Evolutionary conservation across 1,140 invertebrate genomes (phyloP), one percentile per base, ranked within the genome.

Genomic region (Rhynchophorus ferrugineus): DNA sequence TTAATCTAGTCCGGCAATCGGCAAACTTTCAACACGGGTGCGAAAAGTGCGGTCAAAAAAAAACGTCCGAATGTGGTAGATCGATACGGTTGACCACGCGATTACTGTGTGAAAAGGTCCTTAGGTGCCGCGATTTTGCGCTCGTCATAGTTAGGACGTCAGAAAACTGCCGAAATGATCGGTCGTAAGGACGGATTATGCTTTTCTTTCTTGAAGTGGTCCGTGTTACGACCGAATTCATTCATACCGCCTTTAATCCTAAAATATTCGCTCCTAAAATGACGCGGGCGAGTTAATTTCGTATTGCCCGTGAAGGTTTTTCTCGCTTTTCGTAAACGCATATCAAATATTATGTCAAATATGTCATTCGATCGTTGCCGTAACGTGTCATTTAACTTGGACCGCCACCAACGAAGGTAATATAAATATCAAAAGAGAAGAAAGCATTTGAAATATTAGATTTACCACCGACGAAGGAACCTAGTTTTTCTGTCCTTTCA

Each of bases 111-210:
- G 24, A 33, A 21, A 18, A 13, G 29, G 29, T 34, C 19, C 7
- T 37, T 14, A 36, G 17, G 42, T 35, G 49, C 49, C 49, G 49
- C 49, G 49, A 52, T 52, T 52, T 52, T 46, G 19, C 29, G 49
- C 22, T 52, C 37, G 42, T 44, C 42, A 19, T 19, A 38, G 24
- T 38, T 38, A 19, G 37, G 18, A 5, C 13, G n/a, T 5, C 13
- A 38, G 5, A 38, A 19, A 7, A 38, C 37, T 38, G 37, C 37
- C 37, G n/a, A 29, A 29, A 29, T 29, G 24, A 29, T 29, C 24
- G 24, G 24, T 29, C 11, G 11, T 29, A 11, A 29, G 24, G 24
- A 29, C 24, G 11, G 24, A 29, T 29, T 29, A 29, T 5, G 24
- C 11, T 11, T 5, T 29, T 29, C 5, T 5, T 29, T 5, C 5